A percentile compares a stretch with the other conserved stretches of the same genome.
These are phyloP conservation scores for Cerceris ruficornis DNA, from an alignment of 2,888 invertebrate species.

Conservation along the genomic window DNA sequence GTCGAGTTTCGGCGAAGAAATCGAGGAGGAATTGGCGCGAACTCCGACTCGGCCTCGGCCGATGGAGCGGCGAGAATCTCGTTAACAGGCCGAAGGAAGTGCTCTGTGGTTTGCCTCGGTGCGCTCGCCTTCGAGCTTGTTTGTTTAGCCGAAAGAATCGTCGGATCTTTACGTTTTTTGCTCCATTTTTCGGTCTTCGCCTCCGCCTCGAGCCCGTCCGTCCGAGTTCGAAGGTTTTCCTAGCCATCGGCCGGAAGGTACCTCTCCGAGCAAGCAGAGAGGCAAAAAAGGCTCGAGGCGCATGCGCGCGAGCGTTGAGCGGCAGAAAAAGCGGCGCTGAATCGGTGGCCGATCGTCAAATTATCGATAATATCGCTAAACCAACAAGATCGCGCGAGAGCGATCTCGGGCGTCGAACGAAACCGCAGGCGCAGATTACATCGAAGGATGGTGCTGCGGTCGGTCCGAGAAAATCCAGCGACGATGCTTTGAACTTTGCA, in stretches of 20 bases:
- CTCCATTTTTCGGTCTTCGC: conserved; percentile 4
- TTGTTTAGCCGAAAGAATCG: conserved; percentile 60
- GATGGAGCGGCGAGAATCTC: conserved; percentile 69
- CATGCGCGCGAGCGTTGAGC: conserved; percentile 70
- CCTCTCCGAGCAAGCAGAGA: too few species aligned
- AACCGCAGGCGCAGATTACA: conserved; percentile 71
- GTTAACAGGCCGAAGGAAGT: conserved; percentile 67
- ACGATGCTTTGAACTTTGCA: conserved; percentile 41
- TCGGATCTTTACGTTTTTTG: conserved; percentile 25
- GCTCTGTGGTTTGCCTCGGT: conserved; percentile 64
- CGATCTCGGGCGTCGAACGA: conserved; percentile 52
- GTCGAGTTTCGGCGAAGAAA: conserved; percentile 65
- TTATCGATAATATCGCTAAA: conserved; percentile 81
- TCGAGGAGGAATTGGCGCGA: conserved; percentile 69
- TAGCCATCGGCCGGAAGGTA: too few species aligned
- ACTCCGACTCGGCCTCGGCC: too few species aligned
- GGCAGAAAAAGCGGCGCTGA: conserved; percentile 68
- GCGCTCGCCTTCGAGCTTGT: conserved; percentile 41
- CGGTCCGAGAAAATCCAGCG: conserved; percentile 36
- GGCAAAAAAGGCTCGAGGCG: too few species aligned
- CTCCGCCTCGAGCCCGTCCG: neutral
- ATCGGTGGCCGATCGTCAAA: conserved; percentile 77
- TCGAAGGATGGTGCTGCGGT: conserved; percentile 36
- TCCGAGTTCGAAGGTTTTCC: too few species aligned
- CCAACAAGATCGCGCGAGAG: conserved; percentile 74